Base-by-base conservation (phyloP, 2,888 invertebrate genomes). In the Euspilapteryx auroguttella region DNA sequence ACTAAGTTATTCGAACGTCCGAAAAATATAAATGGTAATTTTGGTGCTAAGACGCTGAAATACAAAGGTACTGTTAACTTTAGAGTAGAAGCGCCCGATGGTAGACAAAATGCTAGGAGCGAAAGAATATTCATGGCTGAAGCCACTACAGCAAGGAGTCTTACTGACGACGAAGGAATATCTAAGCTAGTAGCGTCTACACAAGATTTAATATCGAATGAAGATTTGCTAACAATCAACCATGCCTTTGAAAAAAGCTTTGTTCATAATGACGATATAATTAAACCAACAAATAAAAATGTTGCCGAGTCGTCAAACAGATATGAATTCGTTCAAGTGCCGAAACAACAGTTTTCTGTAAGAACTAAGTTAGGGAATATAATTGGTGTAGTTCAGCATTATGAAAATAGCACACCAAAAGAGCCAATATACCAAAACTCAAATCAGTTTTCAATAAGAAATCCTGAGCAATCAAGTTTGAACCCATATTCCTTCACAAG, bases 181-280 rank as follows among this genome's bases (percentile, higher is more conserved):
- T 65, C 68, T 3, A 79, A 63, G 40, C 50, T 82, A 22, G 79
- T 81, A 9, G 78, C 78, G 23, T 79, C 71, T 2, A 81, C 81
- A 1, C 79, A 78, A 44, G 79, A 83, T 47, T 53, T 83, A 7
- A 79, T 86, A 33, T 69, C 80, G 0, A 81, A 81, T 34, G 79
- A 82, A 42, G 85, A 85, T 49, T 68, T 86, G 6, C 40, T 83
- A 7, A 78, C 76, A 42, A 85, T 86, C 1, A 86, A 86, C 32
- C 62, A 73, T 15, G 66, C 75, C 0, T 59, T 52, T 6, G 73
- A 73, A 41, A 59, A 57, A 36, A 42, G 55, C 4, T 41, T 51
- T 0, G 47, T 51, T 6, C 47, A 55, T 25, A 49, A 45, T 9
- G 66, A 73, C 20, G 68, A 71, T 14, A 41, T 61, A 9, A 58